These are phyloP conservation scores for Xestia ashworthii DNA, from an alignment of 2,888 invertebrate species.

Conservation along the genomic window DNA sequence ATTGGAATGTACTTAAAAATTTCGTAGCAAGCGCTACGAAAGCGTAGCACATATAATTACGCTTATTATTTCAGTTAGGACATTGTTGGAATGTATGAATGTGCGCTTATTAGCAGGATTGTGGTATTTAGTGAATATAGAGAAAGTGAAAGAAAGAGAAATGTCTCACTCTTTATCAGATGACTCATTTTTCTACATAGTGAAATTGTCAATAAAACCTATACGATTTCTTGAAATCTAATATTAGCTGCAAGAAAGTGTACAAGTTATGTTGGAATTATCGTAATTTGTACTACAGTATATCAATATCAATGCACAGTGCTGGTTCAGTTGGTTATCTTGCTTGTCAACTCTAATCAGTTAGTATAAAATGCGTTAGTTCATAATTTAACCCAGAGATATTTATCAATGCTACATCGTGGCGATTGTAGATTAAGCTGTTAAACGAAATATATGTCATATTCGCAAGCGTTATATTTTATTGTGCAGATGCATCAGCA, in stretches of 20 bases:
- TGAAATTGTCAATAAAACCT: conserved; percentile 51
- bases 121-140: conserved; percentile 39
- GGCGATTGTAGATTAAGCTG: conserved; percentile 4
- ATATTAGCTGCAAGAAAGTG: conserved; percentile 59
- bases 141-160: conserved; percentile 61
- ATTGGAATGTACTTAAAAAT: conserved; percentile 8
- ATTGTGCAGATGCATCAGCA: neutral
- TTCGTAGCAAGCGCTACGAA: conserved; percentile 75
- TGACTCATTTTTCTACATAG: conserved; percentile 56
- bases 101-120: conserved; percentile 34
- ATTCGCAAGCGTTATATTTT: neutral
- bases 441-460: conserved; percentile 4
- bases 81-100: conserved; percentile 27
- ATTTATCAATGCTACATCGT: conserved; percentile 5
- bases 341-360: conserved; percentile 38
- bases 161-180: conserved; percentile 50
- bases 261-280: conserved; percentile 37
- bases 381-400: conserved; percentile 28
- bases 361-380: conserved; percentile 19
- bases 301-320: conserved; percentile 25
- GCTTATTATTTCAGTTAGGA: conserved; percentile 26
- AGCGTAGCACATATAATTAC: conserved; percentile 66
- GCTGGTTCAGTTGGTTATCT: conserved; percentile 40
- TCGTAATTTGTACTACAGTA: conserved; percentile 25
- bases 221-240: conserved; percentile 60